Base-by-base conservation (phyloP, 2,888 invertebrate species). In the Euplexia lucipara region DNA sequence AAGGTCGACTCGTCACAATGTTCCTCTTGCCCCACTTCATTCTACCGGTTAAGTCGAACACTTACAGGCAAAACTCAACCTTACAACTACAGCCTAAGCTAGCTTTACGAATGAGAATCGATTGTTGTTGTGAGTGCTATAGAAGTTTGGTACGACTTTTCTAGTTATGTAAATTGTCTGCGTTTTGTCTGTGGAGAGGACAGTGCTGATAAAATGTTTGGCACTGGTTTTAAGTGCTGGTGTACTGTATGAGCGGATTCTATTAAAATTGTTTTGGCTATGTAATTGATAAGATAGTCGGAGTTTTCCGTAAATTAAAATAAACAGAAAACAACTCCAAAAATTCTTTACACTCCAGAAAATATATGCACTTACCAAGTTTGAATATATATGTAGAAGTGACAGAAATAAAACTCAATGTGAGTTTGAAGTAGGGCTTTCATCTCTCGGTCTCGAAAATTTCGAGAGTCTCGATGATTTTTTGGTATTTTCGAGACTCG, bases 1-100 rank as follows among this genome's bases (percentile, higher is more conserved):
- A 92, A 92, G 92, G 92, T 88, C 91, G 88, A 65, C 67, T 70
- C 67, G 65, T 51, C 68, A 75, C 75, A 73, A 74, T 80, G 83
- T 71, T 82, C 82, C 83, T 78, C 47, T 72, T 78, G 76, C 78
- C 75, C 79, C 72, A 79, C 82, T 68, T 70, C 41, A 32, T 39
- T 57, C 45, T 72, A 78, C 75, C 69, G 76, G 74, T 61, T 59
- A 30, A 67, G 26, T 20, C 47, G 48, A 49, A 35, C 16, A 34
- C 5, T 16, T 14, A 2, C 59, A 80, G n/a, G 2, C 41, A 8
- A 80, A 69, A 54, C 61, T 67, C 18, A 62, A 70, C 70, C 56
- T 58, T 75, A 82, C 44, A 12, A 0, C 20, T 3, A 10, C 26
- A 30, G 0, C 0, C 7, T 10, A 60, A 52, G 48, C 35, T 34